These are phyloP conservation scores for Sebastes nivosus DNA, from an alignment of 2,797 vertebrate genomes.

Conservation along the genomic window DNA sequence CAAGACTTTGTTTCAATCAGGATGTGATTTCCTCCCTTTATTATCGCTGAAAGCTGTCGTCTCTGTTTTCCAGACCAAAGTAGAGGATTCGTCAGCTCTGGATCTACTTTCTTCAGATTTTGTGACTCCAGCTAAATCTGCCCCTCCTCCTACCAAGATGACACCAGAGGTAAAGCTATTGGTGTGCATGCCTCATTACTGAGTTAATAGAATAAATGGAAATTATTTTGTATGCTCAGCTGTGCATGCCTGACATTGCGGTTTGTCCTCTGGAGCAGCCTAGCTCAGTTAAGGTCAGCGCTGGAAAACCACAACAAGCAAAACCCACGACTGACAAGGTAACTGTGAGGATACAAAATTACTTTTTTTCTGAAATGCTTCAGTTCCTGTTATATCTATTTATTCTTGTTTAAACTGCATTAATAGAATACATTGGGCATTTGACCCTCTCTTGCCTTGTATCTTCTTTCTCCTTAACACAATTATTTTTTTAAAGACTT, in stretches of 20 bases:
- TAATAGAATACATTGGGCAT: neutral
- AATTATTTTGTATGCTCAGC: neutral
- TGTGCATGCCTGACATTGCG: neutral
- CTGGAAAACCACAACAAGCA: neutral
- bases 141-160: slow-evolving; percentile 20
- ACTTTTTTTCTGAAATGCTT: neutral
- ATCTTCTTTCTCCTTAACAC: neutral
- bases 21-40: neutral
- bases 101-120: slow-evolving; percentile 48
- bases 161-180: slow-evolving; percentile 36
- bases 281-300: too few species aligned
- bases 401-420: neutral
- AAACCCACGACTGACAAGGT: slow-evolving; percentile 15
- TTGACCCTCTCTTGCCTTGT: neutral
- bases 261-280: slow-evolving; percentile 2
- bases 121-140: slow-evolving; percentile 44
- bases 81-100: slow-evolving; percentile 45
- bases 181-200: neutral
- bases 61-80: slow-evolving; percentile 38
- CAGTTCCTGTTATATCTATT: neutral
- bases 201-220: neutral
- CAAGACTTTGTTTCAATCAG: neutral
- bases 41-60: neutral
- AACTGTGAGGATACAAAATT: neutral
- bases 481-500: neutral